Conservation (phyloP, 2,113 vertebrate genomes). For the Oostethus manadensis region DNA sequence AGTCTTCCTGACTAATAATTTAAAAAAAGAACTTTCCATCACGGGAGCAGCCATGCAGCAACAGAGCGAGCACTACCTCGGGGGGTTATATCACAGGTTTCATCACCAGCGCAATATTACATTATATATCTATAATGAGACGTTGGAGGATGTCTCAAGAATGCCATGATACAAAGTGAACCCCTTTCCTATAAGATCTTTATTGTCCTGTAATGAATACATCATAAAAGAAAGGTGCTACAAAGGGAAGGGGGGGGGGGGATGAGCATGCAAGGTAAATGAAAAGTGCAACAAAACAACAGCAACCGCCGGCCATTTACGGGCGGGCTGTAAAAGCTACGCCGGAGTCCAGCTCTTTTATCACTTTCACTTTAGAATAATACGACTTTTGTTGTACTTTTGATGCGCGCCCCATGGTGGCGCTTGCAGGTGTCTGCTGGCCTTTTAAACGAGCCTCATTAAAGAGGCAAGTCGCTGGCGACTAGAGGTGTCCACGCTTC, state of each 20-base stretch:
- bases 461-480: constrained; percentile 54
- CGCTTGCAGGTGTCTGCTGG: constrained; percentile 19
- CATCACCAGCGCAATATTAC: constrained; percentile 1
- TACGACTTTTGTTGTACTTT: constrained; percentile 35
- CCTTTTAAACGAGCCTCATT: constrained; percentile 66
- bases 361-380: constrained; percentile 26
- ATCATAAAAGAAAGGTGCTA: constrained; percentile 32
- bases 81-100: constrained; percentile 1
- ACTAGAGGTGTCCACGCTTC: constrained; percentile 54
- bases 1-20: constrained; percentile 17
- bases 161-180: constrained; percentile 1
- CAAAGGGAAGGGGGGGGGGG: constrained; percentile 4
- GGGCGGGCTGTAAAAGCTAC: constrained; percentile 9
- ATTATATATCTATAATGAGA: background rate
- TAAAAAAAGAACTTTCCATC: constrained; percentile 47
- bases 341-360: constrained; percentile 31
- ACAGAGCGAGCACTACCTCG: background rate
- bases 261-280: constrained; percentile 21
- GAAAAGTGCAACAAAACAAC: constrained; percentile 21
- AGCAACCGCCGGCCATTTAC: constrained; percentile 5
- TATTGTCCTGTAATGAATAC: constrained; percentile 55
- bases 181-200: constrained; percentile 43
- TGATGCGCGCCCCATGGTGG: constrained; percentile 12
- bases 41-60: constrained; percentile 9
- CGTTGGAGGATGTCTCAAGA: background rate